Evolutionary conservation across 2,797 vertebrate genomes (phyloP), one percentile per base, ranked within the genome.

Genomic region (Sebastes diaconus): DNA sequence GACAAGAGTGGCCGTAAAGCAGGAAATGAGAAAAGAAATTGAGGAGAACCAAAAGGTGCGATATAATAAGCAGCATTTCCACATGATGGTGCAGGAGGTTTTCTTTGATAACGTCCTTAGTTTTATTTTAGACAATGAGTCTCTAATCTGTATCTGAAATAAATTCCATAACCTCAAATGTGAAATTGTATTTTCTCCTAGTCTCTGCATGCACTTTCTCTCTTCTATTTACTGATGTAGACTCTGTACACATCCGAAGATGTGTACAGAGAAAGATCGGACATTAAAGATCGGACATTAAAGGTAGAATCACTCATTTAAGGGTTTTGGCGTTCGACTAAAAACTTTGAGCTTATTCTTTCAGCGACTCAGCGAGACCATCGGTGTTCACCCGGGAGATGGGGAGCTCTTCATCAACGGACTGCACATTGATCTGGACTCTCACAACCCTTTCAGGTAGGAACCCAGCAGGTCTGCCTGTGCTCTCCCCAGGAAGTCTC

Each of bases 11-110:
- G 92, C 95, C 2, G 91, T 99, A 95, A 97, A 97, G 90, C 96
- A 96, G 81, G 96, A 97, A 93, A 97, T 99, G 97, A 95, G 94
- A 91, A 96, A 96, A 87, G 99, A 99, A 96, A 99, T 99, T 95
- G 96, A 97, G 90, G 95, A 97, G 94, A 99, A 99, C 95, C 99
- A 99, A 94, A 98, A 99, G 98, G 99, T 99, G 93, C 63, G 80
- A 75, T 91, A 88, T 90, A 72, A 90, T 90, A 87, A 89, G 81
- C 84, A 73, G 75, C 25, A 50, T 89, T 90, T 75, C 85, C 80
- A 50, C 72, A 81, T 88, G 70, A 81, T 65, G 4, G 54, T 71
- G 66, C 74, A 68, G 79, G 58, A 78, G 72, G 46, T 80, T 60
- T 74, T 80, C 77, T 83, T 74, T 85, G 79, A 87, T 83, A 76